These are phyloP conservation scores for Pelagia noctiluca DNA, from an alignment of 30 jellyfish, hydroid and myxozoan species.

Conservation along the genomic window DNA sequence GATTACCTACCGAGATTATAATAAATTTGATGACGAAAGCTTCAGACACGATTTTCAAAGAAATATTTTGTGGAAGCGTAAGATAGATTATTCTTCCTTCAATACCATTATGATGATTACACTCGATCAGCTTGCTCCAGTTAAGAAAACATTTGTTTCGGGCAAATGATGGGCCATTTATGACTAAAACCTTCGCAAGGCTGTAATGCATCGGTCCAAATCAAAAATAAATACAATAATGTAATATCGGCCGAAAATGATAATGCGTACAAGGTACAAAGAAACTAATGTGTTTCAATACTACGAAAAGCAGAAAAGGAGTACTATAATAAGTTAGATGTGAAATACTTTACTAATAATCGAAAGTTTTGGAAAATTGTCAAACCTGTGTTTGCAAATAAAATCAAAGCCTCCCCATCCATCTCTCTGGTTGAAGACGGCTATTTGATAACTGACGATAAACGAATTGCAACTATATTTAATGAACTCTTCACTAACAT, in stretches of 20 bases:
- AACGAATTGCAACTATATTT: not conserved
- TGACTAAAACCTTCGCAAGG: not conserved
- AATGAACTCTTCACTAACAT: not conserved
- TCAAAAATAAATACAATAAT: too few species aligned
- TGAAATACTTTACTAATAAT: too few species aligned
- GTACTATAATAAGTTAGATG: too few species aligned
- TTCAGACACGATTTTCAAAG: not conserved
- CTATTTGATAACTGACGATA: too few species aligned
- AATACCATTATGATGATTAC: not conserved
- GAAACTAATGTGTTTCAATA: not conserved
- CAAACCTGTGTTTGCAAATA: not conserved
- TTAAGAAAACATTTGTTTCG: not conserved
- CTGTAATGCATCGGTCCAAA: too few species aligned
- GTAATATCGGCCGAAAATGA: too few species aligned
- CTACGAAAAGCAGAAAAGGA: not conserved
- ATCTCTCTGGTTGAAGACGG: too few species aligned
- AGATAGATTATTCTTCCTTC: not conserved
- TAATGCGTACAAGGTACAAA: not conserved
- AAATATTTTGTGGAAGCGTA: not conserved
- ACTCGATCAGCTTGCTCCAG: not conserved
- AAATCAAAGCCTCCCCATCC: not conserved
- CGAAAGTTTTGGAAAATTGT: too few species aligned
- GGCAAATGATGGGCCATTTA: not conserved
- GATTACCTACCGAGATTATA: constrained; percentile 14
- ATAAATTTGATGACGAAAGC: not conserved